These are phyloP conservation scores for Erpornis zantholeuca DNA, from an alignment of 2,113 vertebrate species.

Conservation along the genomic window DNA sequence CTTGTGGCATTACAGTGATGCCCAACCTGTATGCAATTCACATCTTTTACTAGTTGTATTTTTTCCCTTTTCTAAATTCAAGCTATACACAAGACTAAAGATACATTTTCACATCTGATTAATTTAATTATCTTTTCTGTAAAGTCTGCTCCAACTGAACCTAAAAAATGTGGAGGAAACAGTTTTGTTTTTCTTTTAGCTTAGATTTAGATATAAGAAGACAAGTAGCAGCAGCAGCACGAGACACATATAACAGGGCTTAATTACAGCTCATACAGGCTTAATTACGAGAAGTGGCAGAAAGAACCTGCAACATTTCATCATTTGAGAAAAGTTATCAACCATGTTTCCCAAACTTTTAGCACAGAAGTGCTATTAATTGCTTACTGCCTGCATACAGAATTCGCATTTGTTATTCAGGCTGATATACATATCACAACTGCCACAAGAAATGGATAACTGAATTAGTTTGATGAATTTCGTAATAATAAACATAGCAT, in stretches of 20 bases:
- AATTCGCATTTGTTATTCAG: not conserved
- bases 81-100: not conserved
- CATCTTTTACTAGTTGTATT: not conserved
- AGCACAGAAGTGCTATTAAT: not conserved
- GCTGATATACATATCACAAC: not conserved
- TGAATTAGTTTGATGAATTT: conserved; percentile 9
- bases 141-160: not conserved
- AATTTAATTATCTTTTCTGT: not conserved
- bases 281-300: conserved; percentile 41
- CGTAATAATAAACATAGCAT: not conserved
- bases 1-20: not conserved
- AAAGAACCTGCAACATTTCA: conserved; percentile 19
- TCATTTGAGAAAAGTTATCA: not conserved
- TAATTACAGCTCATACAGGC: conserved; percentile 29
- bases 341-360: not conserved
- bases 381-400: not conserved
- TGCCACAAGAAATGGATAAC: not conserved
- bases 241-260: conserved; percentile 4
- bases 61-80: not conserved
- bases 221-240: not conserved
- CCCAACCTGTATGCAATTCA: not conserved
- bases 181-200: not conserved
- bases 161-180: not conserved
- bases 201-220: conserved; percentile 10
- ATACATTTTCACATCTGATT: conserved; percentile 29